Evolutionary conservation across 2,113 vertebrate genomes (phyloP), one percentile per base, ranked within the genome.

Genomic region (Microcebus griseorufus): DNA sequence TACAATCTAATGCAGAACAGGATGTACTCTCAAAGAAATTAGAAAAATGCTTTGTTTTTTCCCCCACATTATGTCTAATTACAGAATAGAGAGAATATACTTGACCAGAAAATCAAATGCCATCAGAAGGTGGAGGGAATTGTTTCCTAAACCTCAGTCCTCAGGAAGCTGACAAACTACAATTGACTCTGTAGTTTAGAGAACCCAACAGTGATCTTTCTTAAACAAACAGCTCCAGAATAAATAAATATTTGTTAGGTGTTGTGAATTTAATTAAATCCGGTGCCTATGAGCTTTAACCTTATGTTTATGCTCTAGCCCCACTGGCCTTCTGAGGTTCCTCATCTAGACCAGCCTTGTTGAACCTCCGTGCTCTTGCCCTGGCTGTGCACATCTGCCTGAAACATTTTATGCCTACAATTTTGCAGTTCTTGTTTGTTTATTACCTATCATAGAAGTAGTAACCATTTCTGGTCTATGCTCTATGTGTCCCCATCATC

Each of bases 21-120:
- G 29, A 84, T 53, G 34, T 85, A 72, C 25, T 94, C 6, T 82
- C 73, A 82, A 93, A 91, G 20, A 93, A 86, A 89, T 72, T 64
- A 29, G 51, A 78, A 65, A 73, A 86, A 89, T 67, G 1, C 9
- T 83, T 93, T 55, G 16, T 12, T 75, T 92, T 82, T 7, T 45
- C 8, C 45, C 45, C 17, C 34, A 29, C 20, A 29, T 90, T 93
- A 27, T 91, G 58, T 69, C 53, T 94, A 86, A 86, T 48, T 90
- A 23, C 22, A 10, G 22, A 91, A 88, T 42, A 67, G 1, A 86
- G 18, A 95, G 25, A 16, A 9, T 5, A 0, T 69, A 29, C 13
- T 53, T 85, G 18, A 37, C 51, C n/a, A 45, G 22, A 89, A 93
- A 69, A 79, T 51, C 29, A 3, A 23, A 75, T 2, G 27, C 9